phyloP scores from a whole-genome alignment of 2,113 vertebrate species.

The Sitta europaea region DNA sequence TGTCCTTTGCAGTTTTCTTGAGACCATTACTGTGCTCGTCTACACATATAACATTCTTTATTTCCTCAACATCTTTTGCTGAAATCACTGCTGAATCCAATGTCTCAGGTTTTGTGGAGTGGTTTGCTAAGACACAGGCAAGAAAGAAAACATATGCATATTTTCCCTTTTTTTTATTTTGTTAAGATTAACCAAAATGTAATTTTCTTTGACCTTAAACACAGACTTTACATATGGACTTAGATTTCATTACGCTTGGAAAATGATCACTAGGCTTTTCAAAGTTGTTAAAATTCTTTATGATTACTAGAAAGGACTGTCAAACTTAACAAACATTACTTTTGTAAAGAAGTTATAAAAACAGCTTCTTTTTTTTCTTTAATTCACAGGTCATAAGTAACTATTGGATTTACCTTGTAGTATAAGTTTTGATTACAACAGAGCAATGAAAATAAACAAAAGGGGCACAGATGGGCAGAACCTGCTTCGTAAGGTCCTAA shows the following conservation, averaged over 20 bases:
- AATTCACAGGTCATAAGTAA: not conserved
- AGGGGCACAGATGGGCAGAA: not conserved
- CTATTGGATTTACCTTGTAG: not conserved
- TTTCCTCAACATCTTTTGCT: slow-evolving; percentile 59
- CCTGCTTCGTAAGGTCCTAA: not conserved
- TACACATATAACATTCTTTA: not conserved
- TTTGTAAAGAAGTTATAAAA: not conserved
- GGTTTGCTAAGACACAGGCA: slow-evolving; percentile 64
- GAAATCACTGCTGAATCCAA: slow-evolving; percentile 55
- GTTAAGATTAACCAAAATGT: not conserved
- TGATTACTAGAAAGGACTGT: not conserved
- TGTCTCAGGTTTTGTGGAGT: slow-evolving; percentile 67
- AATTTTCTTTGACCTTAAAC: not conserved
- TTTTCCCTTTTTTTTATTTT: not conserved
- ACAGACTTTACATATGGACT: not conserved
- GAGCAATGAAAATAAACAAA: not conserved
- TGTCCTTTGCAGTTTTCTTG: slow-evolving; percentile 72
- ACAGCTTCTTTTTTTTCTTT: not conserved
- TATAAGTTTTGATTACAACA: not conserved
- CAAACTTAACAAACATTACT: not conserved
- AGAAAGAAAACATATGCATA: not conserved
- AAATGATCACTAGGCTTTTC: not conserved
- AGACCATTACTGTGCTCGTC: slow-evolving; percentile 87
- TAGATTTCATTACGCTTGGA: not conserved
- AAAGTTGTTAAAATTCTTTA: not conserved